Base-by-base conservation (phyloP, 2,888 invertebrate genomes). In the Vesta saturnalis region DNA sequence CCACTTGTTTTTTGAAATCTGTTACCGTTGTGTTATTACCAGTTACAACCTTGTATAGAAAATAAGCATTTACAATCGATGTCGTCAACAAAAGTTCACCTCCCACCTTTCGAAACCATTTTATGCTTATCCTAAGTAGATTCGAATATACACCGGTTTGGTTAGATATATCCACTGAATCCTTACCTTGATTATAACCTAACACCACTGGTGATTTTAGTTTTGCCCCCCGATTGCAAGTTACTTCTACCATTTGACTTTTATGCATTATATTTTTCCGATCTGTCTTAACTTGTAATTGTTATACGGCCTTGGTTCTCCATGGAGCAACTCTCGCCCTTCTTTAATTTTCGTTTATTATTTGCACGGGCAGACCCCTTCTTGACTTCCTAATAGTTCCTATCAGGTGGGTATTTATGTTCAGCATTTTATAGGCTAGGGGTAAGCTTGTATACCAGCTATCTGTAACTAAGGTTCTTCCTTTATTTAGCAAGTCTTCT, bases 401-500 rank as follows among this genome's bases (percentile, higher is more conserved):
- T 47, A 62, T 18, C 30, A 62, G 61, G 61, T 61, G 62, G 57
- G 22, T 62, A 58, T 62, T 59, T 4, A 14, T 12, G 61, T 60
- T 62, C 16, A 62, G 21, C 54, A 62, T 62, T 62, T 8, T 62
- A 59, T 62, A 60, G 5, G 30, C 57, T 60, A 62, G 57, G 18
- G 62, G 56, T 15, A 62, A 58, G 19, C 62, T 62, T 5, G 58
- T 62, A 15, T 59, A 62, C 62, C 62, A 62, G 18, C 61, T 62
- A 62, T 62, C 62, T 14, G 62, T 62, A 60, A 62, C 59, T 19
- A 62, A 59, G 4, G 59, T 62, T 62, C 58, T 3, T 47, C n/a
- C 47, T 47, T 58, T 6, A 58, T 58, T 58, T 22, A 58, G 23
- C 3, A 58, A 15, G 46, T 58, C 35, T 14, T 39, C 39, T 52